A percentile compares a stretch with the other conserved stretches of the same genome.
Conservation (phyloP, 2,888 invertebrate genomes). For the Drosophila multiciliata region DNA sequence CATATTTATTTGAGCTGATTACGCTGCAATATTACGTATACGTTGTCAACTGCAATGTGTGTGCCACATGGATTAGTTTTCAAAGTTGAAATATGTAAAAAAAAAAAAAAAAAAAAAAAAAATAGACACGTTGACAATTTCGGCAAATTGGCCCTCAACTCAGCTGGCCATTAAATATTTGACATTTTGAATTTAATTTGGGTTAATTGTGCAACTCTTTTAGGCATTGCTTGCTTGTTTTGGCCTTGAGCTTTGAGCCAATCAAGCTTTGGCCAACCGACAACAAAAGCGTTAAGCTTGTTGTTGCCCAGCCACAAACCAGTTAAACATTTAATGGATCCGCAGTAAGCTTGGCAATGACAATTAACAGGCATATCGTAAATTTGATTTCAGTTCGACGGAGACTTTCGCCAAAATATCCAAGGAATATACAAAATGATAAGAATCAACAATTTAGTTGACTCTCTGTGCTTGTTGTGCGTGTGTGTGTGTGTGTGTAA, state of each 20-base stretch:
- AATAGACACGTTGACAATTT: no score
- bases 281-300: background rate
- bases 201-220: background rate
- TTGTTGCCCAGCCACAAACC: background rate
- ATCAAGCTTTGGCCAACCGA: background rate
- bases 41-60: background rate
- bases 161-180: no score
- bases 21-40: background rate
- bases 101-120: background rate
- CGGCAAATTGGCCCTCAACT: no score
- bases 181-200: background rate
- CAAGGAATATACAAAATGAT: background rate
- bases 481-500: slow-evolving; percentile 1
- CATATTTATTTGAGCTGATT: background rate
- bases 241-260: background rate
- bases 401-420: background rate
- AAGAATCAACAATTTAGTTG: background rate
- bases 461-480: background rate
- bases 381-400: background rate
- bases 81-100: background rate
- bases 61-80: background rate
- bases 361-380: background rate
- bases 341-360: background rate
- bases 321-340: background rate
- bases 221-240: background rate